Percentiles rank a stretch among this genome's conserved stretches.
These are phyloP conservation scores for Melanotaenia nigrans DNA, from an alignment of 2,797 vertebrate genomes.

Conservation along the genomic window DNA sequence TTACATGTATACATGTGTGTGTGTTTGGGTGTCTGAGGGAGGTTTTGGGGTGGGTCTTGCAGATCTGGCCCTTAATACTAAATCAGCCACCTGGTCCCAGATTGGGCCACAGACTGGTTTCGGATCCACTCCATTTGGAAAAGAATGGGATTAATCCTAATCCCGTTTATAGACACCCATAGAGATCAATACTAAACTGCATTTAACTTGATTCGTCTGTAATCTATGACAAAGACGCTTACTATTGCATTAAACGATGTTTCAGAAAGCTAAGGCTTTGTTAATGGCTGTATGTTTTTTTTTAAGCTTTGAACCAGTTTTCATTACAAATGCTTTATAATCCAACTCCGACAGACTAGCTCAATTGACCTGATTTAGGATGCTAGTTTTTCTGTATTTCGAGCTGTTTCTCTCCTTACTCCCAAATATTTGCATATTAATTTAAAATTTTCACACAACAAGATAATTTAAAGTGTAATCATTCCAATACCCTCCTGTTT, in stretches of 20 bases:
- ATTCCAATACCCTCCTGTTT: conserved; percentile 63
- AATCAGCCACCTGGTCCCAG: conserved; percentile 80
- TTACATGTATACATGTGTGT: conserved; percentile 19
- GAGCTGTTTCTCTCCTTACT: conserved; percentile 40
- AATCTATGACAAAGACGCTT: conserved; percentile 81
- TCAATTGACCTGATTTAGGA: conserved; percentile 73
- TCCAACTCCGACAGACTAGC: conserved; percentile 56
- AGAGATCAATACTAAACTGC: conserved; percentile 81
- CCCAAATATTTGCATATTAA: conserved; percentile 75
- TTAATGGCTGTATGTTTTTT: conserved; percentile 57
- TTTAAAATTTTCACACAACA: conserved; percentile 71
- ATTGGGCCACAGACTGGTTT: conserved; percentile 75
- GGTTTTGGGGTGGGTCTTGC: conserved; percentile 53
- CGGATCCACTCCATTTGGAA: conserved; percentile 69
- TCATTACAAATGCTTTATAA: conserved; percentile 58
- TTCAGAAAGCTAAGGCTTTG: conserved; percentile 43
- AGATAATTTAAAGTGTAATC: conserved; percentile 76
- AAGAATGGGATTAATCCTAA: conserved; percentile 80
- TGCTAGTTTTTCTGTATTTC: conserved; percentile 42
- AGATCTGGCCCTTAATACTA: conserved; percentile 75
- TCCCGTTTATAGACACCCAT: conserved; percentile 80
- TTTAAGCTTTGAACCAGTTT: conserved; percentile 52
- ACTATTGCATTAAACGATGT: conserved; percentile 73
- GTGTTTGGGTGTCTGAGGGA: conserved; percentile 14
- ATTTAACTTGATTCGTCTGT: conserved; percentile 79